Percentiles rank a stretch among this genome's conserved stretches.
phyloP scores from a whole-genome alignment of 1,140 invertebrate genomes.

The Magallana ariakensis region DNA sequence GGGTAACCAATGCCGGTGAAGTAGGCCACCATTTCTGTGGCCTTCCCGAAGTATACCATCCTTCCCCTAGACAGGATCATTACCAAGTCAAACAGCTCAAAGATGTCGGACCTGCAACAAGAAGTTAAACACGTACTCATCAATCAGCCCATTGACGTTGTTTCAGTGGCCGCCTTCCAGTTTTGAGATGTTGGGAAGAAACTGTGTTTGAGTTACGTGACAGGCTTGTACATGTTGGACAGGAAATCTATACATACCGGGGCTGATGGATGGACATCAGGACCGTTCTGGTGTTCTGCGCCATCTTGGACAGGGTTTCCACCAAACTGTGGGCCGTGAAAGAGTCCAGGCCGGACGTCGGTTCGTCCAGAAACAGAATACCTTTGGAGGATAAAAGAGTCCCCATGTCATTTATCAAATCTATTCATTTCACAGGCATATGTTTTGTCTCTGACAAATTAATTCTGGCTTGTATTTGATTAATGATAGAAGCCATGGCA shows the following conservation, averaged over 20 bases:
- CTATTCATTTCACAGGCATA: too few relatives aligned
- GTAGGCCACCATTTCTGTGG: constrained; percentile 70
- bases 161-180: background rate
- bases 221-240: background rate
- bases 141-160: background rate
- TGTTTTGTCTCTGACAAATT: too few relatives aligned
- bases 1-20: constrained; percentile 71
- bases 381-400: constrained; percentile 52
- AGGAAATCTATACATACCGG: constrained; percentile 56
- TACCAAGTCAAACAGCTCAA: constrained; percentile 74
- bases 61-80: constrained; percentile 72
- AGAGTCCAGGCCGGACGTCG: constrained; percentile 76
- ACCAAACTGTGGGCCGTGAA: constrained; percentile 76
- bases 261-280: constrained; percentile 76
- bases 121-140: background rate
- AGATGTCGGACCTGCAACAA: constrained; percentile 74
- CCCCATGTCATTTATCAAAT: too few relatives aligned
- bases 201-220: too few relatives aligned
- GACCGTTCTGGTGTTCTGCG: constrained; percentile 69
- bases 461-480: too few relatives aligned
- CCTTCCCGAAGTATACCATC: constrained; percentile 71
- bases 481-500: too few relatives aligned
- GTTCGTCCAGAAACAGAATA: constrained; percentile 76
- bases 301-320: constrained; percentile 68
- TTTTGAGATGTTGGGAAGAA: background rate